Percentiles rank a stretch among this genome's conserved stretches.
These are phyloP conservation scores for Nipponacmea schrenckii DNA, from an alignment of 2,888 invertebrate species.

Conservation along the genomic window DNA sequence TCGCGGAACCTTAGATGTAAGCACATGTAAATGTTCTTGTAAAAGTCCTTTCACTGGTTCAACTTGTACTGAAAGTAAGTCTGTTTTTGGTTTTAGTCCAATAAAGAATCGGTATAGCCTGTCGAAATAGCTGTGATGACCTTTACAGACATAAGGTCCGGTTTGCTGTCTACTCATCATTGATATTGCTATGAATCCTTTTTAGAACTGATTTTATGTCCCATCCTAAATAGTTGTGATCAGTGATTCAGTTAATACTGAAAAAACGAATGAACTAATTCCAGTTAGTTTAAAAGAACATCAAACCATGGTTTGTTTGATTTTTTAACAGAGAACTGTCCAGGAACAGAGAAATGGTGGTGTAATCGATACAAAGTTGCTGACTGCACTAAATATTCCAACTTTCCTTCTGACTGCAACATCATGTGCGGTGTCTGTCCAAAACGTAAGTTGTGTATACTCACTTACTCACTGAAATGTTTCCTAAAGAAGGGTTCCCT, in stretches of 20 bases:
- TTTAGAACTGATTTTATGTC: too few species aligned
- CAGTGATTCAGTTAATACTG: too few species aligned
- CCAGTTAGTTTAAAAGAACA: too few species aligned
- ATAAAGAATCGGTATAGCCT: neutral
- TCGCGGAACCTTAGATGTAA: constrained; percentile 39
- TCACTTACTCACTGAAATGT: too few species aligned
- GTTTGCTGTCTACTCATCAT: too few species aligned
- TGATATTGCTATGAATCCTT: too few species aligned
- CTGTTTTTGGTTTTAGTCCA: neutral
- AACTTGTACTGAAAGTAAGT: constrained; percentile 41
- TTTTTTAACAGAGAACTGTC: neutral
- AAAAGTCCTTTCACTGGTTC: constrained; percentile 36
- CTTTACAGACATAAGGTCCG: too few species aligned
- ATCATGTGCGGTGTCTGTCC: neutral
- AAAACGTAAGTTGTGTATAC: neutral
- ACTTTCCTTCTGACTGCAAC: neutral
- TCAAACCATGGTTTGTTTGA: neutral
- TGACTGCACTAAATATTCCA: neutral
- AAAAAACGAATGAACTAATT: too few species aligned
- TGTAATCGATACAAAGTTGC: neutral
- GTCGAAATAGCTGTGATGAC: too few species aligned
- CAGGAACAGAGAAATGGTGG: neutral
- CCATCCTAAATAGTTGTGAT: too few species aligned
- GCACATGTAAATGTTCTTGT: constrained; percentile 38
- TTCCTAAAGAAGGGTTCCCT: too few species aligned